Evolutionary conservation across 1,140 invertebrate genomes (phyloP).

Genomic region (Calliphora vicina): DNA sequence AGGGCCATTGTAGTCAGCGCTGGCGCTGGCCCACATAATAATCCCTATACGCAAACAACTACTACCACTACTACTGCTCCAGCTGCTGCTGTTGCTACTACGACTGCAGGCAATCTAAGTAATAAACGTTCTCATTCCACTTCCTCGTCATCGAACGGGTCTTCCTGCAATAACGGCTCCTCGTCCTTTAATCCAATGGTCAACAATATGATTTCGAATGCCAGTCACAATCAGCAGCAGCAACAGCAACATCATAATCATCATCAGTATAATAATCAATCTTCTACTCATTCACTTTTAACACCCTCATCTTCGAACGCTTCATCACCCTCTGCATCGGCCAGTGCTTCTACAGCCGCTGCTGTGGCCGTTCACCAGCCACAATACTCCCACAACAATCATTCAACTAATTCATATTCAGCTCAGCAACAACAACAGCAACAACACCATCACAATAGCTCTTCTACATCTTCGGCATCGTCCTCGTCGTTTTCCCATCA

Average conservation of each 20-base stretch:
- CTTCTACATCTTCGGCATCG: not conserved
- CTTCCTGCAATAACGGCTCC: conserved; percentile 34
- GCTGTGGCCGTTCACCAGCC: conserved; percentile 38
- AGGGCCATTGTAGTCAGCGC: conserved; percentile 42
- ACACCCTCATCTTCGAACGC: conserved; percentile 39
- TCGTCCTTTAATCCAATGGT: not conserved
- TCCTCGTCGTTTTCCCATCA: not conserved
- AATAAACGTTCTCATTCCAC: conserved; percentile 36
- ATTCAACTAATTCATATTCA: conserved; percentile 15
- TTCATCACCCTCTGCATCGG: conserved; percentile 38
- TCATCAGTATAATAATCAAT: conserved; percentile 34
- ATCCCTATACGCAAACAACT: conserved; percentile 29
- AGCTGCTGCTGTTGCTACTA: not conserved
- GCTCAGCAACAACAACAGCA: conserved; percentile 37
- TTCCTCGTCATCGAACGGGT: conserved; percentile 38
- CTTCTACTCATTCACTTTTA: conserved; percentile 33
- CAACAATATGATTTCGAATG: not conserved
- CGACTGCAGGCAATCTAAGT: not conserved
- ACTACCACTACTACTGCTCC: conserved; percentile 26
- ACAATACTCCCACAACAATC: conserved; percentile 22
- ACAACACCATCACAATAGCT: conserved; percentile 20
- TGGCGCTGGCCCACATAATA: conserved; percentile 36
- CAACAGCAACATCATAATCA: conserved; percentile 15
- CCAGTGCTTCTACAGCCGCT: conserved; percentile 37
- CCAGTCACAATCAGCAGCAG: conserved; percentile 4